Percentiles rank a stretch among this genome's conserved stretches.
Conservation (phyloP, 2,113 vertebrate species). For the Pedionomus torquatus region DNA sequence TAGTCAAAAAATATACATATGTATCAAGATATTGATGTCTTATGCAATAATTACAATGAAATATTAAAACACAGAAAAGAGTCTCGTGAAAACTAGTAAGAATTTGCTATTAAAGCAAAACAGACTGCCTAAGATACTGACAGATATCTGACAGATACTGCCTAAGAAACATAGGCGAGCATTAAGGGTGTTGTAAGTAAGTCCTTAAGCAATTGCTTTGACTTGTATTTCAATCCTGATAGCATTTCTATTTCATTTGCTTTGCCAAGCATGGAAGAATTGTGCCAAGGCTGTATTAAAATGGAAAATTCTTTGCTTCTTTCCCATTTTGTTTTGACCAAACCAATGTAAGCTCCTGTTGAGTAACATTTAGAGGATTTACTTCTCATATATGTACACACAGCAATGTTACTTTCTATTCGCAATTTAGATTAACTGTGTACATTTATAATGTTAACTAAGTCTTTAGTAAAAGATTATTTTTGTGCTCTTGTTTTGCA, state of each 20-base stretch:
- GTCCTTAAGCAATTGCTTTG: not conserved
- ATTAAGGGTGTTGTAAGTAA: not conserved
- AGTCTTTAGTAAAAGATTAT: not conserved
- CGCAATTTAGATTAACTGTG: not conserved
- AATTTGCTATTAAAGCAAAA: not conserved
- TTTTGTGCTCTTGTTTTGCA: not conserved
- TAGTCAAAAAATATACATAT: slow-evolving; percentile 46
- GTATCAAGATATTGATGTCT: slow-evolving; percentile 18
- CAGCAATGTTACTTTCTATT: not conserved
- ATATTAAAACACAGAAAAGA: slow-evolving; percentile 20
- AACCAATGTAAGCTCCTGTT: not conserved
- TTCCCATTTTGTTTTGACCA: not conserved
- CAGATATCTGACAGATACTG: not conserved
- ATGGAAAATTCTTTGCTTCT: not conserved
- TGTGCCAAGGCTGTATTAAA: not conserved
- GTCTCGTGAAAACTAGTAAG: not conserved
- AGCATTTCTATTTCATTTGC: not conserved
- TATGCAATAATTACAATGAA: slow-evolving; percentile 41
- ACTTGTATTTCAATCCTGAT: not conserved
- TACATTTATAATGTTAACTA: not conserved
- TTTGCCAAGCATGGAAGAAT: not conserved
- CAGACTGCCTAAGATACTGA: too few species aligned
- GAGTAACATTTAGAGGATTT: not conserved
- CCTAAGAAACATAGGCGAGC: not conserved
- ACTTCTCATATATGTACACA: not conserved